Conservation (phyloP, 1,140 invertebrate genomes). For the Drosophila azteca region DNA sequence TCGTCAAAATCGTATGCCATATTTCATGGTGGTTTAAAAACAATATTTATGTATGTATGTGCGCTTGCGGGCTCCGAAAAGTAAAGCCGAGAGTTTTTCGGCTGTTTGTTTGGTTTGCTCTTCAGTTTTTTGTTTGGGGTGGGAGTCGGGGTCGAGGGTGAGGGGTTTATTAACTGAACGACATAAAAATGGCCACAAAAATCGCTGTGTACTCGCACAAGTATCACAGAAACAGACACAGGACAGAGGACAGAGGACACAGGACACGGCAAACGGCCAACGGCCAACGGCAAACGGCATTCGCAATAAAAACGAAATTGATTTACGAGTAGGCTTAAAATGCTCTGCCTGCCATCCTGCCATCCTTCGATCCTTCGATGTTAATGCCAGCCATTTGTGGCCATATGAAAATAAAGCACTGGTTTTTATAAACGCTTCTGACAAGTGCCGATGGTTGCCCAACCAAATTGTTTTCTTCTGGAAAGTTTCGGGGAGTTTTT, state of each 20-base stretch:
- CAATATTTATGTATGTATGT: conserved; percentile 77
- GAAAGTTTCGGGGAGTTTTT: neutral
- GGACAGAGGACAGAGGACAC: too few relatives aligned
- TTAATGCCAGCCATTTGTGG: conserved; percentile 61
- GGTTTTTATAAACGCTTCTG: conserved; percentile 51
- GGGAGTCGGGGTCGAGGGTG: neutral
- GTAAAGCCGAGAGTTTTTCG: conserved; percentile 34
- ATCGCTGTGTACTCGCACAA: conserved; percentile 45
- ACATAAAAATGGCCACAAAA: conserved; percentile 55
- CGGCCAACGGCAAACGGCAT: conserved; percentile 62
- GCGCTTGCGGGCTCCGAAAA: conserved; percentile 37
- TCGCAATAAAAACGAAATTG: conserved; percentile 71
- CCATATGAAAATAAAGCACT: conserved; percentile 49
- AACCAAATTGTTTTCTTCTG: conserved; percentile 8
- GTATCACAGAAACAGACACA: neutral
- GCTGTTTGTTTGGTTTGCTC: conserved; percentile 14
- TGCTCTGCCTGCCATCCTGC: conserved; percentile 20
- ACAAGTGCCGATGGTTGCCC: conserved; percentile 11
- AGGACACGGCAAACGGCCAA: too few relatives aligned
- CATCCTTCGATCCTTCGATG: conserved; percentile 52
- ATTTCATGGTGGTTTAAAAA: conserved; percentile 75
- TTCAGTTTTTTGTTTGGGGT: conserved; percentile 29
- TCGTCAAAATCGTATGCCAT: conserved; percentile 64
- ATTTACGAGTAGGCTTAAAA: conserved; percentile 67
- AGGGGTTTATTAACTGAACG: conserved; percentile 71